Evolutionary conservation across 2,113 vertebrate species (phyloP).

Genomic region (Dipodomys spectabilis): DNA sequence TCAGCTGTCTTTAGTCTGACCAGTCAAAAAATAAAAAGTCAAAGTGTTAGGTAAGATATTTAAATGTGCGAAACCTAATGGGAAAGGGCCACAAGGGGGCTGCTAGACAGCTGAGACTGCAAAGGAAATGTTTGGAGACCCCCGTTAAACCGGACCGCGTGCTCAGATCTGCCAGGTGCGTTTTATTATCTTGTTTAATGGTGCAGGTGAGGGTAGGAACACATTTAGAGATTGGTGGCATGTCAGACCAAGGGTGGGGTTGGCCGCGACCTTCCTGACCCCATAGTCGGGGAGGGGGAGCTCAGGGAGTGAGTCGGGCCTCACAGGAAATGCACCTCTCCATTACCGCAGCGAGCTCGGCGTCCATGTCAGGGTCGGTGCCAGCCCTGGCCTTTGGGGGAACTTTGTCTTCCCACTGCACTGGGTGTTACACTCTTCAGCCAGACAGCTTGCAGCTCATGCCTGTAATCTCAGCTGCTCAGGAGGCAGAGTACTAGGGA

Average conservation of each 20-base stretch:
- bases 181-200: conserved; percentile 66
- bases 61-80: neutral
- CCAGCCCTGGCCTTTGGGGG: neutral
- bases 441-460: too few relatives aligned
- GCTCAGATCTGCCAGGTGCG: too few relatives aligned
- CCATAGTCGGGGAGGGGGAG: neutral
- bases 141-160: neutral
- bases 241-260: neutral
- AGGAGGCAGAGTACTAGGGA: too few relatives aligned
- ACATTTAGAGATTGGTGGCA: neutral
- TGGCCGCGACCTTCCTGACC: neutral
- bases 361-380: neutral
- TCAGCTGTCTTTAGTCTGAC: conserved; percentile 45
- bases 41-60: conserved; percentile 12
- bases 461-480: too few relatives aligned
- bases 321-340: too few relatives aligned
- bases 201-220: neutral
- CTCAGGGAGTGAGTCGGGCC: too few relatives aligned
- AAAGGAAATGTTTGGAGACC: neutral
- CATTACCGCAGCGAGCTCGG: too few relatives aligned
- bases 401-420: neutral
- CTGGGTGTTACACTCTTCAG: too few relatives aligned
- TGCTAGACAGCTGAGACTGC: neutral
- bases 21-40: neutral
- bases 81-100: neutral